Evolutionary conservation across 2,888 invertebrate genomes (phyloP), one percentile per base, ranked within the genome.

Genomic region (Odontomyia ornata): DNA sequence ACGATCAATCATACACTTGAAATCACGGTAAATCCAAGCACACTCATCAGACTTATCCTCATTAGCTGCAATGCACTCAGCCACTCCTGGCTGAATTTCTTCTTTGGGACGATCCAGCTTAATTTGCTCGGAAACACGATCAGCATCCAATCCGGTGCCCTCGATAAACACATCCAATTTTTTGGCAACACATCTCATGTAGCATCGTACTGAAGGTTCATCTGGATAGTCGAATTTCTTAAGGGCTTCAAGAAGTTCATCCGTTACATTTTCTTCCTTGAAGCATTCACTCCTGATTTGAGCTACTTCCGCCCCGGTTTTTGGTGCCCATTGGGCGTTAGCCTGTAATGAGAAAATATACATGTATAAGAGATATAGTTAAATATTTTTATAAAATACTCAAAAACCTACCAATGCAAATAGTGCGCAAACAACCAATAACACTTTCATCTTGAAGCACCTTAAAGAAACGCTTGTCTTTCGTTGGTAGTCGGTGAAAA

Each of bases 151-250:
- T 9, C 36, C 36, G 18, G n/a, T 21, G 7, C 13, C 13, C n/a
- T 76, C 76, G 15, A 30, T 21, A 1, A 11, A 76, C 3, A 36
- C 27, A 2, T 30, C 67, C 21, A 56, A 30, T 23, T 56, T 56
- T 65, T 7, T 23, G 15, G 25, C 25, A 0, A 36, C 36, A 25
- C 76, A 76, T 5, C 27, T 23, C 4, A 76, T 15, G 30, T 76
- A 65, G 30, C 67, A 67, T 5, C 67, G 43, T 13, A 76, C 57
- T 27, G 57, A 15, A 15, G 36, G 30, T 21, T 67, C 76, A 36
- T 76, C 27, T 0, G 67, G 67, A 56, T 76, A 76, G 9, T 76
- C 46, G 18, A 65, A 67, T 56, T 76, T 76, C 57, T 56, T 76
- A 1, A 76, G 43, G n/a, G 18, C 5, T 57, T 76, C 76, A n/a